Base-by-base conservation (phyloP, 2,113 vertebrate species). In the Bujurquina vittata region DNA sequence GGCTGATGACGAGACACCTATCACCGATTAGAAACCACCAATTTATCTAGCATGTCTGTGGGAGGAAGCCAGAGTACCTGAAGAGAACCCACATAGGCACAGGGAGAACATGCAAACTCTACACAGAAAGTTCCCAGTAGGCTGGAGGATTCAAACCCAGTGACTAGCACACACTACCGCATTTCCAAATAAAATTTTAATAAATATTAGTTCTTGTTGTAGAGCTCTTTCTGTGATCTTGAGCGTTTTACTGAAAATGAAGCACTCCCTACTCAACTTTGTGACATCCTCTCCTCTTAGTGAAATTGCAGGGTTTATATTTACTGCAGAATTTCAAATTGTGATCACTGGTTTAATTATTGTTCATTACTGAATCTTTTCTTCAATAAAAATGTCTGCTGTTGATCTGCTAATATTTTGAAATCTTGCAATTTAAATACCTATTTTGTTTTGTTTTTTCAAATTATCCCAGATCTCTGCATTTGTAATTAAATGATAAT, bases 401-500 rank as follows among this genome's bases (percentile, higher is more conserved):
- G 52, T 49, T 43, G 18, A 59, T 4, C 31, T 46, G 9, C 46
- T 65, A 23, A 54, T 35, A n/a, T 52, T 29, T 69, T 84, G 37
- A 26, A 0, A 26, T 57, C 18, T 18, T 8, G 0, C 12, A 12
- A 0, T 76, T 37, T 23, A 10, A 56, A 74, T 7, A 74, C 9
- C 14, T 20, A 14, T 4, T 46, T 15, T 26, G 26, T 2, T 26
- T 46, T 46, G 15, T 14, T 46, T 12, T n/a, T 65, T 77, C 8
- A 78, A 79, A 74, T 5, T 1, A 55, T 73, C 20, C 67, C 3
- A 37, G 59, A 73, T 69, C 31, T 63, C 23, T 56, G 37, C n/a
- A 72, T 62, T 31, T 46, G 31, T 20, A 49, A 78, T 57, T 8
- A 60, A 72, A 33, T 22, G 8, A 37, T 58, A 75, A 76, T 79